A percentile compares a stretch with the other conserved stretches of the same genome.
These are phyloP conservation scores for Himalopsyche anomala DNA, from an alignment of 2,888 invertebrate genomes.

Conservation along the genomic window DNA sequence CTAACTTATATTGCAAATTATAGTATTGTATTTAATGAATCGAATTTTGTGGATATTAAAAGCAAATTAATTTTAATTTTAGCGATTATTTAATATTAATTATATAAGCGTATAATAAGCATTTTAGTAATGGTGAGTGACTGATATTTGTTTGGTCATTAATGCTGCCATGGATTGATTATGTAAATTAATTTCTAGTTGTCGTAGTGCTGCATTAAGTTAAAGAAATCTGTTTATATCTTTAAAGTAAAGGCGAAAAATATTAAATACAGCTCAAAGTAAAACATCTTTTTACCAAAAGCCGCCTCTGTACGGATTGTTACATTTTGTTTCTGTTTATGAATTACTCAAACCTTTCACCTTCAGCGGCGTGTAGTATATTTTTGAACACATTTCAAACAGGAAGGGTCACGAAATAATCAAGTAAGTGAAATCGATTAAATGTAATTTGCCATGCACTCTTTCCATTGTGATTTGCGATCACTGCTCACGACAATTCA, in stretches of 20 bases:
- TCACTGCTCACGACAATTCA: conserved; percentile 33
- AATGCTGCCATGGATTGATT: too few species aligned
- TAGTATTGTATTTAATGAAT: too few species aligned
- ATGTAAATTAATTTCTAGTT: too few species aligned
- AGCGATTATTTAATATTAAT: too few species aligned
- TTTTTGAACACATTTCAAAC: conserved; percentile 40
- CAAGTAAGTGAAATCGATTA: conserved; percentile 40
- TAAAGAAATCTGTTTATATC: neutral
- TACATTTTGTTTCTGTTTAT: conserved; percentile 32
- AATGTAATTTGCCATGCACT: conserved; percentile 42
- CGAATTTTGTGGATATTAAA: too few species aligned
- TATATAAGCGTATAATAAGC: too few species aligned
- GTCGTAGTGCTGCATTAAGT: neutral
- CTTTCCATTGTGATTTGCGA: conserved; percentile 42
- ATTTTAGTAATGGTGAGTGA: too few species aligned
- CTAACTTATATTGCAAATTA: too few species aligned
- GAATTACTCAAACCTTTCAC: conserved; percentile 41
- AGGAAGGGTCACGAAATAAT: conserved; percentile 42
- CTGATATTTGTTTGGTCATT: too few species aligned
- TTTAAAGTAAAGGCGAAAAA: neutral
- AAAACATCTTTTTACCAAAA: neutral
- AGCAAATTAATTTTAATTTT: too few species aligned
- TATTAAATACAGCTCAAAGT: neutral
- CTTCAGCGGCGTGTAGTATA: conserved; percentile 32
- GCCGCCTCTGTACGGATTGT: neutral